Conservation (phyloP, 2,888 invertebrate species). For the Dicycla oo region DNA sequence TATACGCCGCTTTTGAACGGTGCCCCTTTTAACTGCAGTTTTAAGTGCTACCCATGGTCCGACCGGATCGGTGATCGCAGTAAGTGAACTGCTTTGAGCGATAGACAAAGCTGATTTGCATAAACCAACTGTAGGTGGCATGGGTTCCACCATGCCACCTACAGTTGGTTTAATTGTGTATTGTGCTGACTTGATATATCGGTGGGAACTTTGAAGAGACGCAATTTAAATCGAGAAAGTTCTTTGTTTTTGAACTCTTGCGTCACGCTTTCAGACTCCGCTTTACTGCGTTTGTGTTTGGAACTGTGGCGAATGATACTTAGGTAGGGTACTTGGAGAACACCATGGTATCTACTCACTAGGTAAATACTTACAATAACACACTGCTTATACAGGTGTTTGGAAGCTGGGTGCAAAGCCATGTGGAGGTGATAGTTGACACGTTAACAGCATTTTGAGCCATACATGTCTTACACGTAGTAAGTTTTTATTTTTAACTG, state of each 20-base stretch:
- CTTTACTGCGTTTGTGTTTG: not conserved
- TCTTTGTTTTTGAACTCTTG: constrained; percentile 34
- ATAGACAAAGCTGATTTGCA: constrained; percentile 53
- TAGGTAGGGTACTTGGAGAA: not conserved
- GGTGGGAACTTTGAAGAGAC: constrained; percentile 33
- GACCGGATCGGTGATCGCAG: constrained; percentile 43
- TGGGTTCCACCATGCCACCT: constrained; percentile 2
- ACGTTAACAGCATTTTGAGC: too few species aligned
- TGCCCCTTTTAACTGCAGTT: constrained; percentile 87
- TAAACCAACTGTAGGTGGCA: constrained; percentile 39
- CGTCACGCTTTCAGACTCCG: constrained; percentile 1
- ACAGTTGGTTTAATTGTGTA: constrained; percentile 1
- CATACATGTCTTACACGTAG: too few species aligned
- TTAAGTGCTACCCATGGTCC: constrained; percentile 83
- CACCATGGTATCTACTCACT: too few species aligned
- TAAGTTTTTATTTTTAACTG: too few species aligned
- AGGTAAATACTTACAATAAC: too few species aligned
- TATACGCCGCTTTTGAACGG: constrained; percentile 86
- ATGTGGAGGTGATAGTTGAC: too few species aligned
- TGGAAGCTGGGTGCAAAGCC: too few species aligned
- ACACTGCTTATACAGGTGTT: too few species aligned
- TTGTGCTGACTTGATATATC: constrained; percentile 40
- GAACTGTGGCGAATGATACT: not conserved
- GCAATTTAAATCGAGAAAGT: constrained; percentile 36
- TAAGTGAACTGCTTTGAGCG: constrained; percentile 56